Evolutionary conservation across 2,113 vertebrate species (phyloP).

Genomic region (Lethenteron reissneri): DNA sequence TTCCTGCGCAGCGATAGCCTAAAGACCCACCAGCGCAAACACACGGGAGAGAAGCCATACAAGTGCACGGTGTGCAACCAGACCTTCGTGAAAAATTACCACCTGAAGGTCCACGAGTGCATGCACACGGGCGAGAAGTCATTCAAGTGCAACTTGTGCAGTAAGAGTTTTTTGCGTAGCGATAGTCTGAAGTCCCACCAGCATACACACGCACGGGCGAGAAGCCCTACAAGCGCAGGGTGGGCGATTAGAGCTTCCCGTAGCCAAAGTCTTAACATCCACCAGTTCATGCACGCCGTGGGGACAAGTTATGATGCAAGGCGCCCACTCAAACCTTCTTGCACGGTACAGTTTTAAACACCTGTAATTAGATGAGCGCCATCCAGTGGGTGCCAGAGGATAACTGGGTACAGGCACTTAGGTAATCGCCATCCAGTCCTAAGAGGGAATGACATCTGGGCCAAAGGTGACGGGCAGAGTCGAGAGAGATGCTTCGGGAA

Average conservation of each 20-base stretch:
- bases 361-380: no score
- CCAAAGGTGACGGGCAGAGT: no score
- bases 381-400: no score
- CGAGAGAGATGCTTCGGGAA: no score
- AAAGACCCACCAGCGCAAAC: constrained; percentile 34
- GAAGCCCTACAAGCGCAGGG: constrained; percentile 34
- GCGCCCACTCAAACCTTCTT: constrained; percentile 19
- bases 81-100: neutral
- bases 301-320: constrained; percentile 30
- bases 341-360: neutral
- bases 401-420: no score
- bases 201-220: constrained; percentile 37
- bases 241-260: constrained; percentile 39
- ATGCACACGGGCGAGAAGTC: neutral
- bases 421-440: no score
- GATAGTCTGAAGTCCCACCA: constrained; percentile 28
- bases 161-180: constrained; percentile 28
- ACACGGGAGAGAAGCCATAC: constrained; percentile 27
- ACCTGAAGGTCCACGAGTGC: neutral
- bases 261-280: constrained; percentile 31
- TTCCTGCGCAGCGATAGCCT: constrained; percentile 35
- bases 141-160: constrained; percentile 14
- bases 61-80: constrained; percentile 28
- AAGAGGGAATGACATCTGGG: no score
- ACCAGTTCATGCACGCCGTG: constrained; percentile 31